phyloP scores from a whole-genome alignment of 2,888 invertebrate species.

The Tipula helvola region DNA sequence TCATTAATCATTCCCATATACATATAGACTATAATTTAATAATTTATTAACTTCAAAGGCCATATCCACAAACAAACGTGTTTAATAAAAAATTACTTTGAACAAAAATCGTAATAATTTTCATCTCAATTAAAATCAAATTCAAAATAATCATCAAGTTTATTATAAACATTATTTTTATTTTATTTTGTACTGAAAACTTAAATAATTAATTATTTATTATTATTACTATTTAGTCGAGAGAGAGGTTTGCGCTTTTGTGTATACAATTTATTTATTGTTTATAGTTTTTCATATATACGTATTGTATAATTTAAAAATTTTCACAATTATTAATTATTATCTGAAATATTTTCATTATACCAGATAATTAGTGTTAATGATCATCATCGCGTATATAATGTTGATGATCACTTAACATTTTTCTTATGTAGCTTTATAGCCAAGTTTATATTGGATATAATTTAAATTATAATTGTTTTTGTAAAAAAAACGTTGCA shows the following conservation, averaged over 20 bases:
- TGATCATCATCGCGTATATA: not conserved
- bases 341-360: not conserved
- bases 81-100: not conserved
- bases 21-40: not conserved
- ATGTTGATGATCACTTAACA: not conserved
- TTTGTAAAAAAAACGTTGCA: not conserved
- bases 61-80: not conserved
- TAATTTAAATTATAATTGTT: not conserved
- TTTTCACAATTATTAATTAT: not conserved
- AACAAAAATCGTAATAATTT: not conserved
- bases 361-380: constrained; percentile 4
- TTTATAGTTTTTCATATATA: not conserved
- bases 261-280: not conserved
- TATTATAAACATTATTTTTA: not conserved
- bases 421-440: not conserved
- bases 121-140: constrained; percentile 4
- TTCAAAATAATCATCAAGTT: not conserved
- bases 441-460: not conserved
- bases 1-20: not conserved
- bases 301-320: not conserved
- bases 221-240: not conserved
- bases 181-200: not conserved
- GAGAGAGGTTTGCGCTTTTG: not conserved
- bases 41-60: not conserved
- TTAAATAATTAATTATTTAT: not conserved